Evolutionary conservation across 2,888 invertebrate genomes (phyloP).

Genomic region (Eupithecia vulgata): DNA sequence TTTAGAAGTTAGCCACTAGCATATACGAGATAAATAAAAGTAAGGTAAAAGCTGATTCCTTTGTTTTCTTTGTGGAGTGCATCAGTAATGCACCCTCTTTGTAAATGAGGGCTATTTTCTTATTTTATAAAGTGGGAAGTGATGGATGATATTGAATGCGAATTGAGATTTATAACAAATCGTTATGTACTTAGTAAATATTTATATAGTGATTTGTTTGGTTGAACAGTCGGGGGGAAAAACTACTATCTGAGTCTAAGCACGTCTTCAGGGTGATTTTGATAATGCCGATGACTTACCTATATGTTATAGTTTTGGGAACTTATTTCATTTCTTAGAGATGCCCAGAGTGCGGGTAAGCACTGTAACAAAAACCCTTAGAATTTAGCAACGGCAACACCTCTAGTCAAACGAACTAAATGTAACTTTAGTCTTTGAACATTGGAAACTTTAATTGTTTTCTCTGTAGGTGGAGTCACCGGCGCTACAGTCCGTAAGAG

Average conservation of each 20-base stretch:
- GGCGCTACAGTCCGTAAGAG: too few relatives aligned
- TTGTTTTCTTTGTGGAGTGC: slow-evolving; percentile 59
- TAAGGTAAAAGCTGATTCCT: slow-evolving; percentile 38
- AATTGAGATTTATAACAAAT: slow-evolving; percentile 68
- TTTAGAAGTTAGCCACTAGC: slow-evolving; percentile 48
- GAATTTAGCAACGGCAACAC: too few relatives aligned
- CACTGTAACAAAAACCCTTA: too few relatives aligned
- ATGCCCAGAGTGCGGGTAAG: too few relatives aligned
- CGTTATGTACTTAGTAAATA: slow-evolving; percentile 46
- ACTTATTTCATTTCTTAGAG: too few relatives aligned
- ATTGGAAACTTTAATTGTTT: too few relatives aligned
- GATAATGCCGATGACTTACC: too few relatives aligned
- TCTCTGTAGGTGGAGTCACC: too few relatives aligned
- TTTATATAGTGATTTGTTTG: slow-evolving; percentile 42
- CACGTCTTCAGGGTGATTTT: neutral
- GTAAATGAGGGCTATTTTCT: slow-evolving; percentile 55
- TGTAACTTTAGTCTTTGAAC: too few relatives aligned
- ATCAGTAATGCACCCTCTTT: slow-evolving; percentile 76
- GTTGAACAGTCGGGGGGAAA: slow-evolving; percentile 16
- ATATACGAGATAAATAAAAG: slow-evolving; percentile 4
- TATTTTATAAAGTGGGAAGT: slow-evolving; percentile 62
- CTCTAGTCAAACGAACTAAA: too few relatives aligned
- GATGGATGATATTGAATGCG: slow-evolving; percentile 67
- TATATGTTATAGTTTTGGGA: too few relatives aligned
- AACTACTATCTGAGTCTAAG: neutral